Conservation (phyloP, 2,888 invertebrate genomes). For the Platycheirus rosarum region DNA sequence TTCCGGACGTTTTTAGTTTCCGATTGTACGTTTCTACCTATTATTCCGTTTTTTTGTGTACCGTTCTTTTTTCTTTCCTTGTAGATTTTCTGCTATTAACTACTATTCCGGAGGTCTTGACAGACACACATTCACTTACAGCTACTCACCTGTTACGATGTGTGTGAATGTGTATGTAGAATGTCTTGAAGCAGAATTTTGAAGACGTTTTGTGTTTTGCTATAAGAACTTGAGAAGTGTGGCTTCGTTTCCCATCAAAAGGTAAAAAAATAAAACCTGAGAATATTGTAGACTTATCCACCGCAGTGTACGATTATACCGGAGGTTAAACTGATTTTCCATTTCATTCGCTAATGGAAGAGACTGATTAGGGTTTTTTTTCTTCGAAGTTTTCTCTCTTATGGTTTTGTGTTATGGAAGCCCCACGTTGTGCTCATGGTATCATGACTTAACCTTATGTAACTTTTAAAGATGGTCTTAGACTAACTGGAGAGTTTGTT, state of each 20-base stretch:
- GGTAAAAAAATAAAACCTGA: not conserved
- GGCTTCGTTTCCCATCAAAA: slow-evolving; percentile 39
- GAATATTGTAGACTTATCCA: slow-evolving; percentile 1
- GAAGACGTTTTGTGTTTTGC: slow-evolving; percentile 36
- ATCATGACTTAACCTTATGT: too few relatives aligned
- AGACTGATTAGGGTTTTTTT: not conserved
- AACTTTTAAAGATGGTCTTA: too few relatives aligned
- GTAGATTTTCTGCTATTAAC: slow-evolving; percentile 40
- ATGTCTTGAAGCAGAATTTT: slow-evolving; percentile 45
- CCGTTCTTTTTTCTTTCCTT: slow-evolving; percentile 5
- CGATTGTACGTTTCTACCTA: slow-evolving; percentile 14
- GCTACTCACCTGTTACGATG: not conserved
- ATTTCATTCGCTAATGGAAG: slow-evolving; percentile 21
- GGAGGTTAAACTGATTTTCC: slow-evolving; percentile 5
- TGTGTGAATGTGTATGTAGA: not conserved
- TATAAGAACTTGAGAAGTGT: slow-evolving; percentile 42
- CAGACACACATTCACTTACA: not conserved
- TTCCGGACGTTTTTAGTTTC: slow-evolving; percentile 68
- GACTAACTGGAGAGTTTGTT: too few relatives aligned
- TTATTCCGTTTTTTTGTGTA: not conserved
- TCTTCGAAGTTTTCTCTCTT: too few relatives aligned
- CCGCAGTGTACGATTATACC: slow-evolving; percentile 5
- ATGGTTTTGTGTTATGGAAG: too few relatives aligned
- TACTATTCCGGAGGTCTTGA: not conserved
- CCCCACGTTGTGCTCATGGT: too few relatives aligned